A percentile compares a stretch with the other conserved stretches of the same genome.
These are phyloP conservation scores for Rhinophrynus dorsalis DNA, from an alignment of 2,797 vertebrate species.

Conservation along the genomic window DNA sequence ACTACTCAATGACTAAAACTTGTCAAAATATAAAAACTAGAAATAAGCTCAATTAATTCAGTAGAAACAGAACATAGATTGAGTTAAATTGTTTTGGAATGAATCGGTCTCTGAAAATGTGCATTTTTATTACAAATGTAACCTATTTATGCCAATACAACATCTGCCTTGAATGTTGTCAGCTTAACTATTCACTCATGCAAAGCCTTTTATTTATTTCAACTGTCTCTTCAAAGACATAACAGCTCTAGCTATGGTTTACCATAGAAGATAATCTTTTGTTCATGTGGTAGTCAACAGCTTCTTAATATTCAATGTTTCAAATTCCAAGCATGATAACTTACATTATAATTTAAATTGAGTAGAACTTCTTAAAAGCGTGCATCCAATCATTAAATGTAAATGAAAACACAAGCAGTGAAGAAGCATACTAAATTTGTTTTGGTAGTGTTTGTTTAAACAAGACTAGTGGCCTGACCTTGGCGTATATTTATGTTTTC, in stretches of 20 bases:
- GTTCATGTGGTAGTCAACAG: background rate
- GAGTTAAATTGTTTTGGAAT: background rate
- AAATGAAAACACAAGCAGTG: too few relatives aligned
- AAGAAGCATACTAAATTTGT: too few relatives aligned
- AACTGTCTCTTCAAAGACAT: background rate
- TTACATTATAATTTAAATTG: background rate
- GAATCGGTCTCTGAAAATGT: slow-evolving; percentile 6
- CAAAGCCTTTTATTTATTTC: background rate
- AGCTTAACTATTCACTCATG: background rate
- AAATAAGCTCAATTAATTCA: background rate
- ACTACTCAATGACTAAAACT: background rate
- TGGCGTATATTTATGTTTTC: too few relatives aligned
- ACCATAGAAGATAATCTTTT: background rate
- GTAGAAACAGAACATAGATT: background rate
- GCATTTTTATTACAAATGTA: background rate
- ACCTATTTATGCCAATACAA: slow-evolving; percentile 22
- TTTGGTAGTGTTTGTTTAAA: too few relatives aligned
- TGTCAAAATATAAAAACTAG: background rate
- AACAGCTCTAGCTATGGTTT: background rate
- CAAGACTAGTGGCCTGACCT: too few relatives aligned
- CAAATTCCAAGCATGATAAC: background rate
- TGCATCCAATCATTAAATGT: too few relatives aligned
- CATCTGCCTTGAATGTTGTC: background rate
- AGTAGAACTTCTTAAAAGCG: too few relatives aligned
- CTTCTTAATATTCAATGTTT: background rate